Evolutionary conservation across 2,888 invertebrate species (phyloP), one percentile per base, ranked within the genome.

Genomic region (Podotricha telesiphe): DNA sequence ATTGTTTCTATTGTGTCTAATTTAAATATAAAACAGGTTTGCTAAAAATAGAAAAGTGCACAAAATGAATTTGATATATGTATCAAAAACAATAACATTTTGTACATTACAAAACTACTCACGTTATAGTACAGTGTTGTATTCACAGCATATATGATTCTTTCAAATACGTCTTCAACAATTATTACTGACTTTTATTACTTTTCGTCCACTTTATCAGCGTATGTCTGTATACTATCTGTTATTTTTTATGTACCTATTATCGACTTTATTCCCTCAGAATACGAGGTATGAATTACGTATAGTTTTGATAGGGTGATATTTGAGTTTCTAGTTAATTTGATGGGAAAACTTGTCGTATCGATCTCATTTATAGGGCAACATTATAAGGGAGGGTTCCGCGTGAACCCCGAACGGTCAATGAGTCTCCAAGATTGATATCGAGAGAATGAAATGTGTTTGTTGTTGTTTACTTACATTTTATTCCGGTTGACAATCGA

Each of bases 101-200:
- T n/a, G n/a, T n/a, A n/a, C n/a, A 11, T 34, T 5, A 55, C 7
- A 1, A 48, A 17, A 59, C n/a, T 28, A 17, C 22, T 19, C 28
- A 28, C 10, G 10, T 6, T 28, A 28, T 11, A 6, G 17, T 15
- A 8, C 10, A 19, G 5, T 28, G 28, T 45, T 45, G 42, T 28
- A 28, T 42, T 42, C n/a, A 45, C 45, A 47, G 45, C n/a, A 47
- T 2, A 11, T 37, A 37, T 13, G 17, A 47, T 61, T 62, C 34
- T 34, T 34, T 37, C 68, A 62, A 68, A 69, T 63, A 75, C 83
- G 83, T 85, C 55, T 88, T 88, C 89, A 80, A 82, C 87, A 90
- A 90, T 91, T 90, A 91, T 86, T 86, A 87, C 83, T 85, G 86
- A 89, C 84, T 81, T 91, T 91, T 91, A 91, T 89, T 88, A 83